Conservation (phyloP, 2,888 invertebrate species). For the Morpho helenor region DNA sequence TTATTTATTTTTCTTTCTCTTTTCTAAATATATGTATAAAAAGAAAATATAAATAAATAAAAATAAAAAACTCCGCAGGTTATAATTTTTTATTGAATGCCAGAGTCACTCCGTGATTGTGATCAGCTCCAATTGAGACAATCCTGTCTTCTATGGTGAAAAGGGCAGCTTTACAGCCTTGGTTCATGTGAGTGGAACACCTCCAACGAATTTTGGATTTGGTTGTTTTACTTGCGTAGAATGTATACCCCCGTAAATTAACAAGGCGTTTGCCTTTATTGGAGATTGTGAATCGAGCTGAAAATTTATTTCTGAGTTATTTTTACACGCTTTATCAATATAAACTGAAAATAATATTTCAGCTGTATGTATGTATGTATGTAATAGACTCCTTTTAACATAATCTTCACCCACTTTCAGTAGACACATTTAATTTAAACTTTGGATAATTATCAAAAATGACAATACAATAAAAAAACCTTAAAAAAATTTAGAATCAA, state of each 20-base stretch:
- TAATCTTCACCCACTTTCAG: no score
- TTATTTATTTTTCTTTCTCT: no score
- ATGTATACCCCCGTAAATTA: conserved; percentile 36
- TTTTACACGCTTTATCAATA: no score
- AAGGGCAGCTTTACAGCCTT: conserved; percentile 31
- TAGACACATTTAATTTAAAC: no score
- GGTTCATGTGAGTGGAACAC: conserved; percentile 32
- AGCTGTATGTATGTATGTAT: no score
- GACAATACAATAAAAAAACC: no score
- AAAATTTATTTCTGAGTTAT: conserved; percentile 7
- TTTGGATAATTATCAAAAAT: no score
- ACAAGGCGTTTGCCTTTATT: conserved; percentile 36
- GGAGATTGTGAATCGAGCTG: conserved; percentile 29
- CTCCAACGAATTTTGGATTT: conserved; percentile 28
- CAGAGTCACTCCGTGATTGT: background rate
- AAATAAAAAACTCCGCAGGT: background rate
- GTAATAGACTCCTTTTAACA: no score
- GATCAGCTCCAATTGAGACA: background rate
- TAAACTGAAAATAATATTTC: no score
- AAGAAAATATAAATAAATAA: no score
- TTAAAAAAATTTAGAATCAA: no score
- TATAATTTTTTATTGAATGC: background rate
- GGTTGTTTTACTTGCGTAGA: conserved; percentile 28
- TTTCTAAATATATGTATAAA: no score
- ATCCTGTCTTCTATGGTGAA: conserved; percentile 14